Evolutionary conservation across 2,113 vertebrate genomes (phyloP).

Genomic region (Cavia aperea): DNA sequence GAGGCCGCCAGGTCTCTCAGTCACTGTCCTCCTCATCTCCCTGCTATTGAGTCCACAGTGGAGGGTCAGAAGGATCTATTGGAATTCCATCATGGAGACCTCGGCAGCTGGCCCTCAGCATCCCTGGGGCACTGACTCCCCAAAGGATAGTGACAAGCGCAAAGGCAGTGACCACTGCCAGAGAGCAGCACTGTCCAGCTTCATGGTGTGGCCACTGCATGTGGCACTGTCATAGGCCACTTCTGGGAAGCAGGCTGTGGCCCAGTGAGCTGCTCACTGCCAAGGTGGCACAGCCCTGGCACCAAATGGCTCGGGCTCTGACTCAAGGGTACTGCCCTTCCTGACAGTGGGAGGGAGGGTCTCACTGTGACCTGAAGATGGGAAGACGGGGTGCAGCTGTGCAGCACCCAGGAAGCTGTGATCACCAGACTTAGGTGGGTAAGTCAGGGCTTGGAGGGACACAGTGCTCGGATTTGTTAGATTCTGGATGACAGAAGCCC

Average conservation of each 20-base stretch:
- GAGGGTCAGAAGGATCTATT: slow-evolving; percentile 68
- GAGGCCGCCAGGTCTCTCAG: slow-evolving; percentile 62
- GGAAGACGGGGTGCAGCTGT: neutral
- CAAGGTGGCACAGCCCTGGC: neutral
- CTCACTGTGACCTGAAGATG: neutral
- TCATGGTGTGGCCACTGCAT: fast-evolving
- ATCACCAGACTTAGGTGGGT: neutral
- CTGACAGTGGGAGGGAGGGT: neutral
- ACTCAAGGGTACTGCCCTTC: neutral
- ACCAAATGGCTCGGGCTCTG: neutral
- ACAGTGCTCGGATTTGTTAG: fast-evolving
- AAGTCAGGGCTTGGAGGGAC: neutral
- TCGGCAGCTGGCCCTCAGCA: neutral
- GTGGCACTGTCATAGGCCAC: fast-evolving
- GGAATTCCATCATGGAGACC: slow-evolving; percentile 65
- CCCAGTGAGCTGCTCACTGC: neutral
- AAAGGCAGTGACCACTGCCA: fast-evolving
- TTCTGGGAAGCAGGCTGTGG: neutral
- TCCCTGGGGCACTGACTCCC: neutral
- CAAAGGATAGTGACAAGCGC: neutral
- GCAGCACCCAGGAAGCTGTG: neutral
- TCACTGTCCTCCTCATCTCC: slow-evolving; percentile 52
- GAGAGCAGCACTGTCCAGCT: too few species aligned
- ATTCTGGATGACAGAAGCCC: too few species aligned
- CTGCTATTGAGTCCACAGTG: slow-evolving; percentile 60